A percentile compares a stretch with the other conserved stretches of the same genome.
Evolutionary conservation across 2,797 vertebrate genomes (phyloP).

Genomic region (Notolabrus celidotus): DNA sequence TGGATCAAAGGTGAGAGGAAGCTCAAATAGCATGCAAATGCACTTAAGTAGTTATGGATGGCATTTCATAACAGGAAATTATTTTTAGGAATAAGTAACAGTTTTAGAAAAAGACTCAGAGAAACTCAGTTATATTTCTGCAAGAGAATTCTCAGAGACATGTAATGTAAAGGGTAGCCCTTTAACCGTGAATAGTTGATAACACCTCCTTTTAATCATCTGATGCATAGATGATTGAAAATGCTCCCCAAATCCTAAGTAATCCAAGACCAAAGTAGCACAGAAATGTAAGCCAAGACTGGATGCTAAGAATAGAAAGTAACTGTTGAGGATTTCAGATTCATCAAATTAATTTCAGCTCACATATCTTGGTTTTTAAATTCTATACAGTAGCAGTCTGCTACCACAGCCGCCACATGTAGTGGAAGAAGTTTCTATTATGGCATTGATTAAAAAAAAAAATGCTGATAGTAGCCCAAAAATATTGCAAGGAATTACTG

Average conservation of each 20-base stretch:
- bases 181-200: not conserved
- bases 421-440: not conserved
- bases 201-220: too few species aligned
- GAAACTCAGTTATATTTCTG: not conserved
- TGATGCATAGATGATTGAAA: too few species aligned
- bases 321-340: slow-evolving; percentile 17
- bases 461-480: too few species aligned
- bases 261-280: slow-evolving; percentile 13
- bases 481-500: too few species aligned
- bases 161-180: not conserved
- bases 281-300: slow-evolving; percentile 29
- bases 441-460: too few species aligned
- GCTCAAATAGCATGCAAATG: not conserved
- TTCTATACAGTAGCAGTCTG: slow-evolving; percentile 4
- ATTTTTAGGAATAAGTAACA: not conserved
- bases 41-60: not conserved
- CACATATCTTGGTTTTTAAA: slow-evolving; percentile 17
- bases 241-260: too few species aligned
- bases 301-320: slow-evolving; percentile 29
- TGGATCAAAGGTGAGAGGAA: slow-evolving; percentile 92
- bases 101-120: too few species aligned
- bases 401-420: not conserved
- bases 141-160: not conserved
- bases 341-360: slow-evolving; percentile 39
- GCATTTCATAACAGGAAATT: too few species aligned